A percentile compares a stretch with the other conserved stretches of the same genome.
Evolutionary conservation across 2,888 invertebrate species (phyloP).

Genomic region (Catocala fraxini): DNA sequence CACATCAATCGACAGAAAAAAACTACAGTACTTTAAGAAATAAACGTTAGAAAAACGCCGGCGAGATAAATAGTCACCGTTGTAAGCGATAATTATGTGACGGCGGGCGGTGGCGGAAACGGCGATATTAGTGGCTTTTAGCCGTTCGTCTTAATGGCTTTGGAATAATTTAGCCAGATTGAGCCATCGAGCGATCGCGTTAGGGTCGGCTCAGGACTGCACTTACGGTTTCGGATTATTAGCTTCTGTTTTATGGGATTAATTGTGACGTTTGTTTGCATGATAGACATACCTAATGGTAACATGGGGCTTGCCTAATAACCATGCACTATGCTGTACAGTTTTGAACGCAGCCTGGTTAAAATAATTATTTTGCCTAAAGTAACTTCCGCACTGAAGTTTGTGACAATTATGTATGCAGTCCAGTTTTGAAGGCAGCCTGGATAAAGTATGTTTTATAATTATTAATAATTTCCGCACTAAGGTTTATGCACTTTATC

Average conservation of each 20-base stretch:
- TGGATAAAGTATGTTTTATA: too few species aligned
- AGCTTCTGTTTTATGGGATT: constrained; percentile 4
- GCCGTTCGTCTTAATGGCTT: constrained; percentile 71
- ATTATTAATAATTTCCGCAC: too few species aligned
- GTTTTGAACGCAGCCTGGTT: too few species aligned
- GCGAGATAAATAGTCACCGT: constrained; percentile 54
- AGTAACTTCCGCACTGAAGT: too few species aligned
- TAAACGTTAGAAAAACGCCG: constrained; percentile 46
- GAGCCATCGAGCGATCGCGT: constrained; percentile 47
- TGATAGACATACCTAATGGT: too few species aligned
- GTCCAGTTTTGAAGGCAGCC: too few species aligned
- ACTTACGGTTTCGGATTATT: constrained; percentile 1
- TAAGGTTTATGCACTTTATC: too few species aligned
- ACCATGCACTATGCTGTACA: too few species aligned
- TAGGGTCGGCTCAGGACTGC: constrained; percentile 24
- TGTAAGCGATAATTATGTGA: constrained; percentile 48
- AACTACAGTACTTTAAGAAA: constrained; percentile 30
- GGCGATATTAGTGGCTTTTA: constrained; percentile 76
- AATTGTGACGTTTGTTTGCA: not conserved
- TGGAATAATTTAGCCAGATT: constrained; percentile 69
- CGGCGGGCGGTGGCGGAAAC: constrained; percentile 72
- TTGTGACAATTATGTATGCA: too few species aligned
- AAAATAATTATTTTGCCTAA: too few species aligned
- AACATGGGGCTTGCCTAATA: too few species aligned
- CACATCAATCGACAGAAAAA: constrained; percentile 51